phyloP scores from a whole-genome alignment of 92 coral and sea anemone genomes.

The Parazoanthus swiftii region DNA sequence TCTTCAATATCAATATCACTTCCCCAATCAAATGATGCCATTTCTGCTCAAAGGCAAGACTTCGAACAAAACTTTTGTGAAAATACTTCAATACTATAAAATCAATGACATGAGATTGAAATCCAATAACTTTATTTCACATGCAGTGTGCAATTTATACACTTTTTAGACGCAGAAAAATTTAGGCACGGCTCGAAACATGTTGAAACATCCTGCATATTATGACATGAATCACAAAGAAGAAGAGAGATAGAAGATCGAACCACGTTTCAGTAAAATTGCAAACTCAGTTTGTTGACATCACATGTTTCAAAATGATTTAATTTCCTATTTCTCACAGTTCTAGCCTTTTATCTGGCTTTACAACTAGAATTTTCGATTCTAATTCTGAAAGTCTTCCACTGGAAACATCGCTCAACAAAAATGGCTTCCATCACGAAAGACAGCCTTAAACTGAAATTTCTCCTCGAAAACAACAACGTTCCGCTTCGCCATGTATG shows the following conservation, averaged over 20 bases:
- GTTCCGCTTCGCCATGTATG: background rate
- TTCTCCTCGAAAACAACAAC: background rate
- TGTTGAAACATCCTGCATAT: background rate
- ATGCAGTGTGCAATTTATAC: background rate
- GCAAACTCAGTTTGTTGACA: background rate
- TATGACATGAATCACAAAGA: background rate
- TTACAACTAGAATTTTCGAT: no score
- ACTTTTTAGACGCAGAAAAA: background rate
- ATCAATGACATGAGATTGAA: background rate
- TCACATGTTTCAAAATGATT: no score
- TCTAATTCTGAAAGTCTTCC: no score
- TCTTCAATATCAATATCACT: constrained; percentile 1
- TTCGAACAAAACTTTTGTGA: background rate
- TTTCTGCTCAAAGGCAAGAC: background rate
- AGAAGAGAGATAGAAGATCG: background rate
- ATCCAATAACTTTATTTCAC: background rate
- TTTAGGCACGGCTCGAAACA: background rate
- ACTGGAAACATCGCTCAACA: background rate
- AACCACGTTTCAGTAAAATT: background rate
- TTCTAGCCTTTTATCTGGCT: no score
- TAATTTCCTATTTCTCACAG: no score
- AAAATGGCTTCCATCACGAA: background rate
- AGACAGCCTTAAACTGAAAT: background rate
- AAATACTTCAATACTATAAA: background rate
- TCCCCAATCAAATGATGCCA: constrained; percentile 23